These are phyloP conservation scores for Silurus aristotelis DNA, from an alignment of 2,797 vertebrate genomes.

Conservation along the genomic window DNA sequence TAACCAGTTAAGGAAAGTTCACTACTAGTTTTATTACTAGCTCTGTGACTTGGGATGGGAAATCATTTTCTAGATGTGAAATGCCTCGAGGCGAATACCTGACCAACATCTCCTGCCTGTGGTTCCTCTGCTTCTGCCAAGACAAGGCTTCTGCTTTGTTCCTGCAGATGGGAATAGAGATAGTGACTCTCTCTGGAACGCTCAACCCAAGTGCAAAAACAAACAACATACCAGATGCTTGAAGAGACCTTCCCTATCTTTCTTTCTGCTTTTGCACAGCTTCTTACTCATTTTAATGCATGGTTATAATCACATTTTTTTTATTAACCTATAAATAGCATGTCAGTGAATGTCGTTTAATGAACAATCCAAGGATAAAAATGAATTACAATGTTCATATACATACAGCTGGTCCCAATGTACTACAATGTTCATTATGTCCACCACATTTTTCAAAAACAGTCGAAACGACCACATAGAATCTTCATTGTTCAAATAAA, in stretches of 20 bases:
- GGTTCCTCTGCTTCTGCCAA: slow-evolving; percentile 63
- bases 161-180: slow-evolving; percentile 72
- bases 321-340: slow-evolving; percentile 2
- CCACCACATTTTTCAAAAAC: neutral
- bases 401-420: neutral
- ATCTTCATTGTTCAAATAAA: neutral
- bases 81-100: slow-evolving; percentile 75
- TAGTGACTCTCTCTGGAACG: slow-evolving; percentile 65
- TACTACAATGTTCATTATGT: neutral
- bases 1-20: slow-evolving; percentile 12
- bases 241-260: slow-evolving; percentile 61
- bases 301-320: neutral
- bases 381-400: neutral
- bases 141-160: slow-evolving; percentile 62
- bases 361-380: neutral
- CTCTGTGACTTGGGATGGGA: slow-evolving; percentile 5
- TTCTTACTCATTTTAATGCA: slow-evolving; percentile 43
- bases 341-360: neutral
- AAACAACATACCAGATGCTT: slow-evolving; percentile 66
- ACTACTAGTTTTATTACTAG: neutral
- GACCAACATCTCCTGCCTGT: slow-evolving; percentile 61
- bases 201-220: slow-evolving; percentile 68
- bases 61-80: slow-evolving; percentile 50
- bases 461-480: neutral
- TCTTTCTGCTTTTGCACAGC: slow-evolving; percentile 38